Evolutionary conservation across 2,797 vertebrate genomes (phyloP).

Genomic region (Neosilurus hyrtlii): DNA sequence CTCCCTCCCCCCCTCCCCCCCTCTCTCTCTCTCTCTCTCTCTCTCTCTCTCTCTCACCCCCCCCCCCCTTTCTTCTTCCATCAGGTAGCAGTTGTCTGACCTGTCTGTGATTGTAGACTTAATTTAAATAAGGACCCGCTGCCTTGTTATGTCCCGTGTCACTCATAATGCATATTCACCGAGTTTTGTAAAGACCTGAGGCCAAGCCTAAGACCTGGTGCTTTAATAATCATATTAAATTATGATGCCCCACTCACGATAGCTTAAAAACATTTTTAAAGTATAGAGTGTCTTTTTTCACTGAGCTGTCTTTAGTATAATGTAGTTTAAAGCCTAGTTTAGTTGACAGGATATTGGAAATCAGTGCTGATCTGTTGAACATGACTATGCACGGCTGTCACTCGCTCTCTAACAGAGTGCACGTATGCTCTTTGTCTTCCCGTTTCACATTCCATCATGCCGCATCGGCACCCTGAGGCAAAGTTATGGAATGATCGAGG

Average conservation of each 20-base stretch:
- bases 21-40: background rate
- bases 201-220: constrained; percentile 36
- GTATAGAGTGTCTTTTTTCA: background rate
- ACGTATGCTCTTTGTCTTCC: constrained; percentile 28
- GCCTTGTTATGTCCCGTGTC: constrained; percentile 45
- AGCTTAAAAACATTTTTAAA: background rate
- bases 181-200: constrained; percentile 44
- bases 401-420: constrained; percentile 16
- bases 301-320: background rate
- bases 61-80: no score
- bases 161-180: constrained; percentile 51
- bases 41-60: background rate
- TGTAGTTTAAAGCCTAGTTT: constrained; percentile 38
- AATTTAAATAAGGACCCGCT: constrained; percentile 52
- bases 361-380: background rate
- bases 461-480: constrained; percentile 51
- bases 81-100: background rate
- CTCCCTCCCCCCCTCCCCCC: background rate
- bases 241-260: constrained; percentile 1
- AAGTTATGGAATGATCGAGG: constrained; percentile 67
- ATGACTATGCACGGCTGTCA: constrained; percentile 8
- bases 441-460: constrained; percentile 33
- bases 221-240: constrained; percentile 33
- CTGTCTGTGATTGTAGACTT: constrained; percentile 44
- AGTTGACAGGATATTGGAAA: constrained; percentile 37